Evolutionary conservation across 2,113 vertebrate species (phyloP), one percentile per base, ranked within the genome.

Genomic region (Rhynchopsitta pachyrhyncha): DNA sequence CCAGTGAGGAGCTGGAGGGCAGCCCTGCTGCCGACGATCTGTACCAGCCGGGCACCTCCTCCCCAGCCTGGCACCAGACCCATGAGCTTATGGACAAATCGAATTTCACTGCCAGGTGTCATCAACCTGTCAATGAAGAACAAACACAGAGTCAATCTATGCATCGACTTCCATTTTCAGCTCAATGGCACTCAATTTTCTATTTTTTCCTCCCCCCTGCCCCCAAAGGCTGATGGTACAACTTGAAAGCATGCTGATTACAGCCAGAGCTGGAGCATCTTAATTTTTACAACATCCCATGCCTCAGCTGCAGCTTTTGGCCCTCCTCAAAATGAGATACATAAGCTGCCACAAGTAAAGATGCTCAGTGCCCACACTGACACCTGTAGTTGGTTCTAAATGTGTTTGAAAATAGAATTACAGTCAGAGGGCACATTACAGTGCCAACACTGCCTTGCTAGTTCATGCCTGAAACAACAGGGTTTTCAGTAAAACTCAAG

Each of bases 1-100:
- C 98, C 98, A 6, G 96, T 97, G 31, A 99, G 97, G 77, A 99
- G 97, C 96, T 92, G 98, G 63, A 99, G 97, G 23, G 99, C 98
- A 12, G 98, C 96, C 83, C 96, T 94, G 60, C 98, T 97, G 88
- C 99, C 99, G 2, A 99, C 92, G 1, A 99, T 95, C 33, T 85
- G 95, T 89, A 98, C 98, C 19, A 99, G 98, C 84, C 99, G 97
- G 1, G 98, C 96, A 3, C 98, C 97, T 24, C 99, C 99, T 4
- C 99, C 99, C 99, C 99, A 99, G 86, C 99, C 99, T 7, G 99
- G 99, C 59, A 99, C 98, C 96, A 99, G 97, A 9, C 99, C 99
- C 99, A 99, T 99, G 67, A 98, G 98, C 97, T 99, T 99, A 76
- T 99, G 99, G 82, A 99, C 99, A 95, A 99, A 99, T 78, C 99